A percentile compares a stretch with the other conserved stretches of the same genome.
Conservation (phyloP, 2,797 vertebrate genomes). For the Chiroxiphia lanceolata region DNA sequence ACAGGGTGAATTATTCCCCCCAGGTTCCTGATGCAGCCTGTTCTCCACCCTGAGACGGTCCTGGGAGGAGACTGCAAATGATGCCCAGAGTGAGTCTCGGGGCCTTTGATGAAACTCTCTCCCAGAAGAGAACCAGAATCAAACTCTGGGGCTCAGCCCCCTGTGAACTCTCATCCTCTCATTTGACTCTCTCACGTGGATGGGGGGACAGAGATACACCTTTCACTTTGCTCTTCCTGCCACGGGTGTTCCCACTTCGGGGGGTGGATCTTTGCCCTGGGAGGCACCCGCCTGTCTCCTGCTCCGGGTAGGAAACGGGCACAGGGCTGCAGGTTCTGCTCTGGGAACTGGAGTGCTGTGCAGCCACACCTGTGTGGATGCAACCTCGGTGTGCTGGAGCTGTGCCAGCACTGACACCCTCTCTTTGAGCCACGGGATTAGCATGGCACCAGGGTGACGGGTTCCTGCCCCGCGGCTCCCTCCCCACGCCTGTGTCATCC, state of each 20-base stretch:
- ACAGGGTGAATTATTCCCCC: neutral
- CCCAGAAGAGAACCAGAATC: neutral
- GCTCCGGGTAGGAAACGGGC: fast-evolving
- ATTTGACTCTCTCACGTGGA: neutral
- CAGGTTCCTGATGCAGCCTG: neutral
- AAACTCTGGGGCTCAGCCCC: neutral
- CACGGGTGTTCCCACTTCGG: fast-evolving
- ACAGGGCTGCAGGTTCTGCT: neutral
- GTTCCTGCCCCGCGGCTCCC: neutral
- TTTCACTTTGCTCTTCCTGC: neutral
- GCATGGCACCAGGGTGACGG: slow-evolving; percentile 15
- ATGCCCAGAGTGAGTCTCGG: neutral
- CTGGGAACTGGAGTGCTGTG: fast-evolving
- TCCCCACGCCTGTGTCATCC: neutral
- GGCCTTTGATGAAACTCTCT: neutral
- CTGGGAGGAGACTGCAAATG: neutral
- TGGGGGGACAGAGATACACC: neutral
- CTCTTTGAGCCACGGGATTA: neutral
- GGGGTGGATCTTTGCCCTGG: neutral
- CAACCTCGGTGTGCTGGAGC: neutral
- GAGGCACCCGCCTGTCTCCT: fast-evolving
- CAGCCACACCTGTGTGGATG: neutral
- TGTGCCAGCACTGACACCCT: neutral
- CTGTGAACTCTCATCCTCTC: neutral
- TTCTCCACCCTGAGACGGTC: neutral